Conservation (phyloP, 2,113 vertebrate genomes). For the Murina feae region DNA sequence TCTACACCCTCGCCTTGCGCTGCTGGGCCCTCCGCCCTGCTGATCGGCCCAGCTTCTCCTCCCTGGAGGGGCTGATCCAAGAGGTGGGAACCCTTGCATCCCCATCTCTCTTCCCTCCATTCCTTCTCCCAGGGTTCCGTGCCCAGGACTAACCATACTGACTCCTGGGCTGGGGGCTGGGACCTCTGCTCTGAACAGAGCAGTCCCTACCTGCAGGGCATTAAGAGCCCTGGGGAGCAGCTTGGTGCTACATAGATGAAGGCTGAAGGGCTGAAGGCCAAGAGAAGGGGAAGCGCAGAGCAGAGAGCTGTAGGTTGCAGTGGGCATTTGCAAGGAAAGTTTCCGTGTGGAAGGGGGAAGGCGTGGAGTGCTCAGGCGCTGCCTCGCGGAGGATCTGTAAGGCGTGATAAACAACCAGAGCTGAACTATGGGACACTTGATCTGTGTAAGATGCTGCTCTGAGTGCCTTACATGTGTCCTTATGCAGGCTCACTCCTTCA, state of each 20-base stretch:
- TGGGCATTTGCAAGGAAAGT: background rate
- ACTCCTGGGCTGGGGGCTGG: background rate
- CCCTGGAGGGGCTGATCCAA: constrained; percentile 80
- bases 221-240: background rate
- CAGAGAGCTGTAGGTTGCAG: background rate
- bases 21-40: constrained; percentile 86
- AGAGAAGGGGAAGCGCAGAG: background rate
- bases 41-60: constrained; percentile 85
- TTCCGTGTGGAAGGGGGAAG: background rate
- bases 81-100: constrained; percentile 79
- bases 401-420: background rate
- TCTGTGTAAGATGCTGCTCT: background rate
- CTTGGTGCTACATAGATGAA: background rate
- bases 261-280: background rate
- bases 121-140: background rate
- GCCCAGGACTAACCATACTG: background rate
- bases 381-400: accelerated
- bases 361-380: background rate
- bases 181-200: background rate
- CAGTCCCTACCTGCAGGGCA: background rate
- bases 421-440: too few species aligned
- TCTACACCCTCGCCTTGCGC: constrained; percentile 84
- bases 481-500: background rate
- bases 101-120: background rate
- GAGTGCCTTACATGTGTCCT: background rate